Conservation (phyloP, 2,888 invertebrate species). For the Torymus auratus region DNA sequence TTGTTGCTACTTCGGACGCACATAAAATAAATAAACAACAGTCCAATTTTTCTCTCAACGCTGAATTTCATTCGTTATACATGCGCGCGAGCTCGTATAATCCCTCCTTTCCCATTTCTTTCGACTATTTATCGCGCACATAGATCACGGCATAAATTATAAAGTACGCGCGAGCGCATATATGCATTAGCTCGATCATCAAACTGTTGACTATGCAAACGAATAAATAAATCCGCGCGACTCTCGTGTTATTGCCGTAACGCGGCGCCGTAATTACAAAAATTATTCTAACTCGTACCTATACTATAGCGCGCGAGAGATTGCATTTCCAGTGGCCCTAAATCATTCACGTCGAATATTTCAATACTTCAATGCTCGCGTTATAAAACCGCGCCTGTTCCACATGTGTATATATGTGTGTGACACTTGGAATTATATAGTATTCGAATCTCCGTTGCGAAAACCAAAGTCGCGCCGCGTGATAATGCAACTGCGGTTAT, state of each 20-base stretch:
- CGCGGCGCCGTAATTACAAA: conserved; percentile 20
- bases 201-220: neutral
- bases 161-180: neutral
- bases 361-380: conserved; percentile 13
- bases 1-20: no score
- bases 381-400: conserved; percentile 20
- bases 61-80: no score
- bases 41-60: no score
- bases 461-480: conserved; percentile 25
- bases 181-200: conserved; percentile 22
- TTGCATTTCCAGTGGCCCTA: conserved; percentile 10
- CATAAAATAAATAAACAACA: no score
- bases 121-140: neutral
- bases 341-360: conserved; percentile 44
- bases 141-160: conserved; percentile 25
- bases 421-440: conserved; percentile 35
- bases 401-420: neutral
- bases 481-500: conserved; percentile 28
- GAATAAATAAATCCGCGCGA: neutral
- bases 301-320: neutral
- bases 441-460: conserved; percentile 32
- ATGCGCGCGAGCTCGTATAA: no score
- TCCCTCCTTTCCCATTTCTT: no score
- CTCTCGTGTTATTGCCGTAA: neutral
- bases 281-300: neutral